Evolutionary conservation across 2,888 invertebrate species (phyloP).

Genomic region (Coelinius sp.): DNA sequence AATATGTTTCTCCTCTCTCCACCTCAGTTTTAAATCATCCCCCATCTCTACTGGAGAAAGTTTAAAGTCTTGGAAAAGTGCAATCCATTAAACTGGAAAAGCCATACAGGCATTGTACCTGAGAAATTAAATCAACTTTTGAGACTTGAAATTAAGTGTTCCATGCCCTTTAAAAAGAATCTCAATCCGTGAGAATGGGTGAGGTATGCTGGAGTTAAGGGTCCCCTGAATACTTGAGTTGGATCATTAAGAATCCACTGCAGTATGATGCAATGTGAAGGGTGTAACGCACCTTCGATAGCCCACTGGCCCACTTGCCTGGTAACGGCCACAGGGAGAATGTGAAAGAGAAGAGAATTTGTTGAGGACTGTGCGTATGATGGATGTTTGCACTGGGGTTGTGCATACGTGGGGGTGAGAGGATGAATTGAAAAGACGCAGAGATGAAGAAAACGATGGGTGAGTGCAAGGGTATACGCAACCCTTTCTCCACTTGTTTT

Average conservation of each 20-base stretch:
- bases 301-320: constrained; percentile 63
- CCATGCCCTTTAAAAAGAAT: constrained; percentile 3
- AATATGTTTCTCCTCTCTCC: constrained; percentile 54
- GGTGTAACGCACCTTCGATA: constrained; percentile 49
- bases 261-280: constrained; percentile 17
- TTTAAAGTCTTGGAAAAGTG: background rate
- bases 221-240: background rate
- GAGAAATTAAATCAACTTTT: constrained; percentile 8
- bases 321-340: constrained; percentile 35
- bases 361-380: background rate
- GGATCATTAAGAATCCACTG: constrained; percentile 30
- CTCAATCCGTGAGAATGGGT: background rate
- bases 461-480: constrained; percentile 31
- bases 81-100: constrained; percentile 29
- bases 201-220: background rate
- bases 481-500: constrained; percentile 46
- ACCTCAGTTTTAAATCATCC: constrained; percentile 13
- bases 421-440: constrained; percentile 33
- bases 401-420: constrained; percentile 17
- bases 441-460: constrained; percentile 43
- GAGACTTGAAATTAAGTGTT: background rate
- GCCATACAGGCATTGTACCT: constrained; percentile 18
- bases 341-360: background rate
- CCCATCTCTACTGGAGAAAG: background rate
- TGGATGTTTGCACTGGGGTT: constrained; percentile 9